Evolutionary conservation across 2,113 vertebrate genomes (phyloP).

Genomic region (Willisornis vidua): DNA sequence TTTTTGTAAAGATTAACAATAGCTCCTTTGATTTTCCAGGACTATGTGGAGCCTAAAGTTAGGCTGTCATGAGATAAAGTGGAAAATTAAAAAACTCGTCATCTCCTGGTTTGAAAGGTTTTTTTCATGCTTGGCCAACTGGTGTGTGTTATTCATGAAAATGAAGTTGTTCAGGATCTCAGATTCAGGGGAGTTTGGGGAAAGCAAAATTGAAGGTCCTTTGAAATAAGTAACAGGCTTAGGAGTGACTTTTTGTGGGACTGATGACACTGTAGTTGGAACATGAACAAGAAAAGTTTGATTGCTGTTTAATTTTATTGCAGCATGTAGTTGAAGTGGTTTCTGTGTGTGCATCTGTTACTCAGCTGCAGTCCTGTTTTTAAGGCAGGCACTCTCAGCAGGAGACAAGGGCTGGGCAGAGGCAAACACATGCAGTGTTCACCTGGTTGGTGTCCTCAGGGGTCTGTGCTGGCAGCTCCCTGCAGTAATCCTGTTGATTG

Average conservation of each 20-base stretch:
- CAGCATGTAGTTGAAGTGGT: not conserved
- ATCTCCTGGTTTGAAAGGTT: not conserved
- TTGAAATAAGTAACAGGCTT: not conserved
- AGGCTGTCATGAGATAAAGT: not conserved
- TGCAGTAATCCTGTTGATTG: not conserved
- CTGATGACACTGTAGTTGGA: not conserved
- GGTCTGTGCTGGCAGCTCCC: not conserved
- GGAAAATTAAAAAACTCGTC: not conserved
- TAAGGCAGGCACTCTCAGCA: not conserved
- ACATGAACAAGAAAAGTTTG: not conserved
- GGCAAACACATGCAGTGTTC: not conserved
- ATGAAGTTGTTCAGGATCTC: not conserved
- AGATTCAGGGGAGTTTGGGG: not conserved
- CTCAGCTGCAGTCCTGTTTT: fast-evolving
- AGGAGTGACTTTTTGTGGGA: not conserved
- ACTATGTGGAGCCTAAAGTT: not conserved
- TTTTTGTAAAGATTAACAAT: not conserved
- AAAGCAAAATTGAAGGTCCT: not conserved
- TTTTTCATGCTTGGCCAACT: conserved; percentile 5
- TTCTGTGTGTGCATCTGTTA: not conserved
- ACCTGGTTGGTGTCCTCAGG: not conserved
- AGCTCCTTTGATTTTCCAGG: not conserved
- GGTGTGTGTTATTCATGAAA: not conserved
- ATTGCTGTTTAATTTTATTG: not conserved
- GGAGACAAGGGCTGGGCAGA: not conserved